Base-by-base conservation (phyloP, 2,113 vertebrate species). In the Phycodurus eques region DNA sequence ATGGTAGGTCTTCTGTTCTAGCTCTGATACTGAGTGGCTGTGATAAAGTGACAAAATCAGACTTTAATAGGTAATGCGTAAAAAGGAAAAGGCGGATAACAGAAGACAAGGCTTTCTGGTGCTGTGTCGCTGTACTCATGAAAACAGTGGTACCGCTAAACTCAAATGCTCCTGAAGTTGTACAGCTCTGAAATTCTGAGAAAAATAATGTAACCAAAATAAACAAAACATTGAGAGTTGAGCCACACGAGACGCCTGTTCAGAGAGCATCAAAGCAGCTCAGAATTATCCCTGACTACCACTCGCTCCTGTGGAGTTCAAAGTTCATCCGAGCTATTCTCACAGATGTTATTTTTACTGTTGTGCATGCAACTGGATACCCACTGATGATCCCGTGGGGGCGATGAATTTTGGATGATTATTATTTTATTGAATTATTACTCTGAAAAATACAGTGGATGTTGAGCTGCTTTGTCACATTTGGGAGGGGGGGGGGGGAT, bases 261-360 rank as follows among this genome's bases (percentile, higher is more conserved):
- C 54, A 22, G 20, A 1, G n/a, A 53, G 51, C 20, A 56, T 56
- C 54, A 56, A 10, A 56, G 54, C 76, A 84, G 77, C 80, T 84
- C 3, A 73, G 83, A 78, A 84, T 83, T 85, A 79, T 75, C 60
- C 39, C 61, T 13, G 74, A 59, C 67, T 79, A 80, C 60, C 64
- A 27, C 73, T 54, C 60, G 77, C 77, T 68, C 59, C 70, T 44
- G 66, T 1, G 27, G 59, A 56, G 80, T 80, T 75, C 71, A 84
- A 79, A 85, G 84, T 82, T 87, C 69, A 27, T 43, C 22, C n/a
- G 20, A 11, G 67, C 49, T 72, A 64, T 65, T 77, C 73, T 62
- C 76, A 73, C 84, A 82, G 61, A 80, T 78, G 82, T 68, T 73
- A 59, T 61, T 82, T 87, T 75, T 76, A n/a, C 69, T 63, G 70